phyloP scores from a whole-genome alignment of 2,888 invertebrate genomes.

The Nymphalis polychloros region DNA sequence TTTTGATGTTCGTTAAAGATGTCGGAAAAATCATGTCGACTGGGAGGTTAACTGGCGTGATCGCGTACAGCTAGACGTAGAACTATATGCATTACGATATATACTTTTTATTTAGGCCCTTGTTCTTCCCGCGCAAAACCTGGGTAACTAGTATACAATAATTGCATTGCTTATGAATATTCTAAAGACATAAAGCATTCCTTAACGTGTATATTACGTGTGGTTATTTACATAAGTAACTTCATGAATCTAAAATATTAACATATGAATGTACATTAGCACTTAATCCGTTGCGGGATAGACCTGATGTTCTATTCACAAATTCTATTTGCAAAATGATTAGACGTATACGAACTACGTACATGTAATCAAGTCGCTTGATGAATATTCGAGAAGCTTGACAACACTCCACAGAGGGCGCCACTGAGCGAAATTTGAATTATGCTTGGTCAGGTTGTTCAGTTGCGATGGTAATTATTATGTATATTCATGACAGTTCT shows the following conservation, averaged over 20 bases:
- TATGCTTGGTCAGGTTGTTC: slow-evolving; percentile 51
- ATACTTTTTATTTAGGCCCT: too few species aligned
- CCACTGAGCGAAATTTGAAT: slow-evolving; percentile 61
- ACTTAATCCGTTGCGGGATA: slow-evolving; percentile 23
- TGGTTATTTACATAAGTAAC: slow-evolving; percentile 5
- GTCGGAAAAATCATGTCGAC: too few species aligned
- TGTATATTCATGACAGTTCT: slow-evolving; percentile 31
- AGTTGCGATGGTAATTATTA: slow-evolving; percentile 27
- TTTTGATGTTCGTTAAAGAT: too few species aligned
- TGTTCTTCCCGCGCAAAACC: neutral
- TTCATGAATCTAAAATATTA: slow-evolving; percentile 24
- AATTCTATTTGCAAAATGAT: slow-evolving; percentile 38
- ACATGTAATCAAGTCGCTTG: slow-evolving; percentile 60
- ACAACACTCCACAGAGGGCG: slow-evolving; percentile 51
- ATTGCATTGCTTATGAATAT: slow-evolving; percentile 2
- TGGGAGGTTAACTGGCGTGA: too few species aligned
- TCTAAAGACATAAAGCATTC: slow-evolving; percentile 9
- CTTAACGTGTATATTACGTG: slow-evolving; percentile 8
- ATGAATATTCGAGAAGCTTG: slow-evolving; percentile 71
- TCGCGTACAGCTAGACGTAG: too few species aligned
- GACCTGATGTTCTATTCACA: slow-evolving; percentile 31
- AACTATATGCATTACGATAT: too few species aligned
- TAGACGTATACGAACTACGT: slow-evolving; percentile 32
- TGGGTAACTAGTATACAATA: neutral
- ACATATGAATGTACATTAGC: slow-evolving; percentile 21